Evolutionary conservation across 2,888 invertebrate species (phyloP).

Genomic region (Leucophenga maculata): DNA sequence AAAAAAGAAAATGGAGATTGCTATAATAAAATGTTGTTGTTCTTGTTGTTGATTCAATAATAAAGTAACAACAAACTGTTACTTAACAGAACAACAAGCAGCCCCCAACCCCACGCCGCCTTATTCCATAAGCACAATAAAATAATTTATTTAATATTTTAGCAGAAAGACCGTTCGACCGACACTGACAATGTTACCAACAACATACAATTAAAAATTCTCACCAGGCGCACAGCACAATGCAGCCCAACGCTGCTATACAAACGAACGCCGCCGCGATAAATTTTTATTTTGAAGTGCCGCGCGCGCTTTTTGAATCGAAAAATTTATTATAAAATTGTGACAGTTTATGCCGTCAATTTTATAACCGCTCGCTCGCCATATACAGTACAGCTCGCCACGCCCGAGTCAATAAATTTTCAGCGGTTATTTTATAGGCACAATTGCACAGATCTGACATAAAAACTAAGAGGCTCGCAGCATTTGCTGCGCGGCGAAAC

Average conservation of each 20-base stretch:
- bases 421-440: constrained; percentile 66
- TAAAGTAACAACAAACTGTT: too few species aligned
- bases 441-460: constrained; percentile 69
- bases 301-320: too few species aligned
- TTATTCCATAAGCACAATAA: neutral
- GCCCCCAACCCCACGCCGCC: neutral
- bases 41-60: neutral
- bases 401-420: constrained; percentile 65
- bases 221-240: constrained; percentile 51
- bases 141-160: constrained; percentile 10
- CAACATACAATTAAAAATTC: constrained; percentile 60
- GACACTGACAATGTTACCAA: constrained; percentile 62
- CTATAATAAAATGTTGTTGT: too few species aligned
- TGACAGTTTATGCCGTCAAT: constrained; percentile 64
- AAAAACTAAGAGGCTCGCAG: constrained; percentile 67
- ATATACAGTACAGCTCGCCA: constrained; percentile 38
- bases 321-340: constrained; percentile 50
- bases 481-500: constrained; percentile 33
- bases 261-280: too few species aligned
- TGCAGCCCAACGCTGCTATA: neutral
- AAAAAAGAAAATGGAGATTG: too few species aligned
- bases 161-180: neutral
- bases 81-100: too few species aligned
- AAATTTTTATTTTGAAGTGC: too few species aligned
- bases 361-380: constrained; percentile 51